Evolutionary conservation across 1,140 invertebrate species (phyloP).

Genomic region (Mercenaria mercenaria): DNA sequence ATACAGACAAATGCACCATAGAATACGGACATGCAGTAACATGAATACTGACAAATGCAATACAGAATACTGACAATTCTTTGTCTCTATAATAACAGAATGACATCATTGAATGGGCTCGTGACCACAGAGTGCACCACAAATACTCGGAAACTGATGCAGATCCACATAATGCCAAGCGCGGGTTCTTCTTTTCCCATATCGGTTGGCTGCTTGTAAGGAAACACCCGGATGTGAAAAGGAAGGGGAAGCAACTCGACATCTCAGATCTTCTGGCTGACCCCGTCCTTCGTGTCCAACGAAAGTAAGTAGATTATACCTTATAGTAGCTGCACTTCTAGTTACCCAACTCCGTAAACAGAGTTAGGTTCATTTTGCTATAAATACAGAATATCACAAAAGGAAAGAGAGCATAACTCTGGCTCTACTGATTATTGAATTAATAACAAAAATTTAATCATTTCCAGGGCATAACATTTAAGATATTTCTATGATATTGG

Average conservation of each 20-base stretch:
- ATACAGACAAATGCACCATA: too few relatives aligned
- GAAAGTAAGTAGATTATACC: conserved; percentile 86
- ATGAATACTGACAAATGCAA: too few relatives aligned
- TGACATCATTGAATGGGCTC: conserved; percentile 96
- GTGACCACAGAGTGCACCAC: conserved; percentile 98
- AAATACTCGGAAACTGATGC: conserved; percentile 98
- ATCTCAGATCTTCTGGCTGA: conserved; percentile 95
- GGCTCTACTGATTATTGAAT: too few relatives aligned
- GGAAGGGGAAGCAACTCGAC: conserved; percentile 95
- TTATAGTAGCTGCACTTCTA: not conserved
- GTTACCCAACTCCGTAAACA: too few relatives aligned
- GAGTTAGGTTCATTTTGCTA: too few relatives aligned
- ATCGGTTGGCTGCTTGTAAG: conserved; percentile 96
- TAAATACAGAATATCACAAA: too few relatives aligned
- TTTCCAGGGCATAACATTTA: too few relatives aligned
- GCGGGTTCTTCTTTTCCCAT: conserved; percentile 98
- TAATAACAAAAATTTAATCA: too few relatives aligned
- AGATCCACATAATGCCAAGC: conserved; percentile 97
- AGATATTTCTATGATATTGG: too few relatives aligned
- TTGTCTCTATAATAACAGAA: conserved; percentile 89
- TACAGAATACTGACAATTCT: too few relatives aligned
- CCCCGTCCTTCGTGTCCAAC: conserved; percentile 94
- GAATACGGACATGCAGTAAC: too few relatives aligned
- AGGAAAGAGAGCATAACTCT: too few relatives aligned
- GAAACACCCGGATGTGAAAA: conserved; percentile 96